Evolutionary conservation across 2,797 vertebrate species (phyloP).

Genomic region (Sphenopsis melanotis): DNA sequence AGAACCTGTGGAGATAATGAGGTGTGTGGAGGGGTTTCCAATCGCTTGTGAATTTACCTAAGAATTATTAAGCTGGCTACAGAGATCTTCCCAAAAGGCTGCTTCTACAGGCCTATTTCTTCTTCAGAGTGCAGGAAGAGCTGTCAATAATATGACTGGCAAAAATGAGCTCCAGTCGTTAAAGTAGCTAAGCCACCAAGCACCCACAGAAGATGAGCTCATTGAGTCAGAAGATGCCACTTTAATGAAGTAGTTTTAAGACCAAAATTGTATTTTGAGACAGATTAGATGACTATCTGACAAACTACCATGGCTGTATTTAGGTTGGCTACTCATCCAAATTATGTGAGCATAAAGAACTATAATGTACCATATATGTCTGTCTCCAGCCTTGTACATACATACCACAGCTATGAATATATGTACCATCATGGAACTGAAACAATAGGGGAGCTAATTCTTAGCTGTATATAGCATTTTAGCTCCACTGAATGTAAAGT

Average conservation of each 20-base stretch:
- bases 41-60: neutral
- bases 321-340: neutral
- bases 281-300: slow-evolving; percentile 4
- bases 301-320: neutral
- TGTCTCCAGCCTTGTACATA: slow-evolving; percentile 35
- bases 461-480: slow-evolving; percentile 20
- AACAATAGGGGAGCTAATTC: slow-evolving; percentile 27
- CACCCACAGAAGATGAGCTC: neutral
- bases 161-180: neutral
- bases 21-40: neutral
- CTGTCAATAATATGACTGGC: neutral
- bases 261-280: slow-evolving; percentile 7
- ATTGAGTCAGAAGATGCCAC: slow-evolving; percentile 15
- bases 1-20: neutral
- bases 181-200: neutral
- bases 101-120: neutral
- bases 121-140: neutral
- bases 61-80: neutral
- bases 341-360: neutral
- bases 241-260: slow-evolving; percentile 24
- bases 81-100: neutral
- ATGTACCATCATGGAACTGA: neutral
- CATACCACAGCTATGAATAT: slow-evolving; percentile 49
- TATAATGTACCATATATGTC: slow-evolving; percentile 50
- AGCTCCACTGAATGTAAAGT: neutral